Percentiles rank a stretch among this genome's conserved stretches.
Evolutionary conservation across 2,113 vertebrate species (phyloP).

Genomic region (Neofelis nebulosa): DNA sequence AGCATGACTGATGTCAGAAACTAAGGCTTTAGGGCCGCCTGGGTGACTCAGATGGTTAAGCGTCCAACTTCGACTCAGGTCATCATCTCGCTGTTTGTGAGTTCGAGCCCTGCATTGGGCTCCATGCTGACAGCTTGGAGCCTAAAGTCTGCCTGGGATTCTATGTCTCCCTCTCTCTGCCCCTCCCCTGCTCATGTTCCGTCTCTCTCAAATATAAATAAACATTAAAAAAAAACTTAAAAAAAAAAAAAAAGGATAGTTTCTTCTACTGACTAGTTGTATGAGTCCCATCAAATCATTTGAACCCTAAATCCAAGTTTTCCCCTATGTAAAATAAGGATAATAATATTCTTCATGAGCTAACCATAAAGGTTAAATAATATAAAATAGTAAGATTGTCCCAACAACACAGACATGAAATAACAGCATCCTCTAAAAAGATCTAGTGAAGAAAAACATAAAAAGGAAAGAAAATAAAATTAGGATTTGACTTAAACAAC

Average conservation of each 20-base stretch:
- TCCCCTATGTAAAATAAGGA: background rate
- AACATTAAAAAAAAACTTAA: too few species aligned
- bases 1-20: background rate
- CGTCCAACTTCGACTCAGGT: too few species aligned
- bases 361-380: conserved; percentile 5
- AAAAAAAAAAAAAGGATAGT: background rate
- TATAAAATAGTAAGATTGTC: background rate
- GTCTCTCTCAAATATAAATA: too few species aligned
- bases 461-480: conserved; percentile 18
- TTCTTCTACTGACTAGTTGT: background rate
- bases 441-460: background rate
- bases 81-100: too few species aligned
- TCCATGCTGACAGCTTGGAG: too few species aligned
- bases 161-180: too few species aligned
- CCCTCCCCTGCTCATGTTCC: too few species aligned
- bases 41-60: too few species aligned
- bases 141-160: too few species aligned
- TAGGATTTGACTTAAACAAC: background rate
- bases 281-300: background rate
- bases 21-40: background rate
- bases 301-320: background rate
- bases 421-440: background rate
- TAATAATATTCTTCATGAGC: background rate
- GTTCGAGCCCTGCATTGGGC: too few species aligned
- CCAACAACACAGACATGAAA: background rate